Base-by-base conservation (phyloP, 2,113 vertebrate genomes). In the Tyto alba region DNA sequence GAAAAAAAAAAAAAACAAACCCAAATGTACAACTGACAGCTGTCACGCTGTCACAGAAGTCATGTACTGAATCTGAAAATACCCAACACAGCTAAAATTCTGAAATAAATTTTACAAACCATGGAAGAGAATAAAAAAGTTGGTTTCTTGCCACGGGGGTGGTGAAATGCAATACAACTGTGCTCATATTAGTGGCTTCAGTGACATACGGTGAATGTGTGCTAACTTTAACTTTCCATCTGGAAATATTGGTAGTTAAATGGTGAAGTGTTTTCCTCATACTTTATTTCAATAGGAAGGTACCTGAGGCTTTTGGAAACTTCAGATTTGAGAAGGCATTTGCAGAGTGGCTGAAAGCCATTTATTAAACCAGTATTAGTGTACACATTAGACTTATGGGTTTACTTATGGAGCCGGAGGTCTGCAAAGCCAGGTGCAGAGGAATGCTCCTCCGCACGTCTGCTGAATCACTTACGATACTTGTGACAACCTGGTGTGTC, bases 321-420 rank as follows among this genome's bases (percentile, higher is more conserved):
- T 18, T 69, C 43, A 23, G 17, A 14, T 75, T 75, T 69, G 68
- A 57, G 27, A 57, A 47, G 32, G 6, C 16, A 2, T 48, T 73
- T 56, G 62, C 23, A 30, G 67, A 75, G 55, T 19, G 32, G 32
- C 68, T 75, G 48, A n/a, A 89, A 63, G 7, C 15, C 52, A 2
- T 48, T 60, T 73, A 13, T 16, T 60, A 20, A 78, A 5, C 18
- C 11, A 1, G 6, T 20, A 34, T 55, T 22, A 57, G 45, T 2
- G 20, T 26, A 38, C 11, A 9, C 7, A 1, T 45, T 30, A 21
- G 50, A 32, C 3, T 13, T 45, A 2, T 0, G 14, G 43, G 29
- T 40, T 77, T 40, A 32, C 32, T 16, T 15, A 1, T 26, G 57
- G 50, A 59, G 38, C 45, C 21, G 27, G 59, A 48, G 66, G 13